Conservation (phyloP, 2,888 invertebrate species). For the Selenia dentaria region DNA sequence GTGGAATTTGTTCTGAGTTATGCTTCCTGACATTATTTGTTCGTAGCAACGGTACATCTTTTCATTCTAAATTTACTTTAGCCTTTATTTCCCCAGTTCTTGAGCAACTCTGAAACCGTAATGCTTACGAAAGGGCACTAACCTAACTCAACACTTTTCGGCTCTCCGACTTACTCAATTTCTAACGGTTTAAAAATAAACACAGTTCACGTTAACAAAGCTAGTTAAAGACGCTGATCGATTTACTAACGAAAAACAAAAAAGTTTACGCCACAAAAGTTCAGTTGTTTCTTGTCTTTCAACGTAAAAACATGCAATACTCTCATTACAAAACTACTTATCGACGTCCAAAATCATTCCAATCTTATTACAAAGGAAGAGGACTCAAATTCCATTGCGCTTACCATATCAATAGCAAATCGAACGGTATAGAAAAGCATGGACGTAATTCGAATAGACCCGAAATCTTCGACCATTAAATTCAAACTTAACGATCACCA, state of each 20-base stretch:
- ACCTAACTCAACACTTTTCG: conserved; percentile 15
- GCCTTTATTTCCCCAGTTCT: too few species aligned
- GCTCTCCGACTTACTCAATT: conserved; percentile 9
- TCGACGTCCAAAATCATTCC: neutral
- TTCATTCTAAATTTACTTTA: too few species aligned
- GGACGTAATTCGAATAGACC: conserved; percentile 13
- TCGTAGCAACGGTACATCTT: too few species aligned
- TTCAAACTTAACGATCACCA: conserved; percentile 33
- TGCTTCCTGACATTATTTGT: too few species aligned
- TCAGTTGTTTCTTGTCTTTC: conserved; percentile 73
- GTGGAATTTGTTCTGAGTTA: too few species aligned
- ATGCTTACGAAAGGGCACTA: conserved; percentile 6
- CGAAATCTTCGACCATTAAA: neutral
- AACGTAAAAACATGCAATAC: conserved; percentile 58
- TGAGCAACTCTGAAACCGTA: too few species aligned
- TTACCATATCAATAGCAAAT: conserved; percentile 8
- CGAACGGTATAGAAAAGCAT: conserved; percentile 5
- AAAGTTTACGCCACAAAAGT: conserved; percentile 54
- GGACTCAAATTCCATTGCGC: conserved; percentile 10
- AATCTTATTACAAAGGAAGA: conserved; percentile 6
- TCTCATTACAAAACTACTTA: conserved; percentile 29
- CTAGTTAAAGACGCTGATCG: conserved; percentile 52
- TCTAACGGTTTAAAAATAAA: conserved; percentile 26
- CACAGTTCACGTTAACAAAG: conserved; percentile 37
- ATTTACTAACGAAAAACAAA: conserved; percentile 59